Evolutionary conservation across 1,140 invertebrate species (phyloP).

Genomic region (Drosophila pectinifera): DNA sequence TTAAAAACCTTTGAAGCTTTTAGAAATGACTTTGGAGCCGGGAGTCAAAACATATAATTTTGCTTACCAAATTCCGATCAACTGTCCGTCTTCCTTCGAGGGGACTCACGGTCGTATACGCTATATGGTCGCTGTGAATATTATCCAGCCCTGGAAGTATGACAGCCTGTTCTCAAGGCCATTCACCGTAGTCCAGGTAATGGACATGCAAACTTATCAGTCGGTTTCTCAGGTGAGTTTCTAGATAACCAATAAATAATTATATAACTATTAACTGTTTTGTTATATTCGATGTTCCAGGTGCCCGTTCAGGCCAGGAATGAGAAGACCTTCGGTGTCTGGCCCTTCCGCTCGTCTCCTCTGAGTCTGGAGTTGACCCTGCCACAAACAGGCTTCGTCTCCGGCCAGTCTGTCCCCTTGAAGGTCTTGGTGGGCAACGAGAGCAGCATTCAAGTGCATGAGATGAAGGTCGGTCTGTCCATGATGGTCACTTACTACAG

Average conservation of each 20-base stretch:
- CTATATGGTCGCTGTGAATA: conserved; percentile 88
- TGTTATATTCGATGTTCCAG: neutral
- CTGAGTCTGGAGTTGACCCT: conserved; percentile 57
- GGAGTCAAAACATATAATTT: conserved; percentile 87
- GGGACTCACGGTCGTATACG: conserved; percentile 88
- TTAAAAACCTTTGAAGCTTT: neutral
- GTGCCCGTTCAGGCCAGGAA: conserved; percentile 47
- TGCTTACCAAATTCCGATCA: conserved; percentile 86
- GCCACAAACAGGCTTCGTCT: conserved; percentile 73
- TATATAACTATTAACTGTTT: neutral
- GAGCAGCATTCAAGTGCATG: conserved; percentile 85
- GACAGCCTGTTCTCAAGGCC: conserved; percentile 89
- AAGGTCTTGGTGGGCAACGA: conserved; percentile 67
- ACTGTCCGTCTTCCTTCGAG: conserved; percentile 90
- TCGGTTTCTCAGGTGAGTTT: conserved; percentile 49
- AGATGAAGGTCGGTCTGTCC: conserved; percentile 85
- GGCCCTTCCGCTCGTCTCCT: conserved; percentile 65
- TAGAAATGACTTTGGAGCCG: conserved; percentile 49
- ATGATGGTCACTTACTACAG: conserved; percentile 83
- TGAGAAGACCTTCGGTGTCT: conserved; percentile 72
- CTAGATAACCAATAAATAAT: neutral
- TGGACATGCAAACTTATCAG: conserved; percentile 88
- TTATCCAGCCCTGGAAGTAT: conserved; percentile 91
- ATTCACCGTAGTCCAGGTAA: conserved; percentile 89
- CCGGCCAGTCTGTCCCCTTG: conserved; percentile 70